Conservation (phyloP, 2,888 invertebrate genomes). For the Acleris holmiana region DNA sequence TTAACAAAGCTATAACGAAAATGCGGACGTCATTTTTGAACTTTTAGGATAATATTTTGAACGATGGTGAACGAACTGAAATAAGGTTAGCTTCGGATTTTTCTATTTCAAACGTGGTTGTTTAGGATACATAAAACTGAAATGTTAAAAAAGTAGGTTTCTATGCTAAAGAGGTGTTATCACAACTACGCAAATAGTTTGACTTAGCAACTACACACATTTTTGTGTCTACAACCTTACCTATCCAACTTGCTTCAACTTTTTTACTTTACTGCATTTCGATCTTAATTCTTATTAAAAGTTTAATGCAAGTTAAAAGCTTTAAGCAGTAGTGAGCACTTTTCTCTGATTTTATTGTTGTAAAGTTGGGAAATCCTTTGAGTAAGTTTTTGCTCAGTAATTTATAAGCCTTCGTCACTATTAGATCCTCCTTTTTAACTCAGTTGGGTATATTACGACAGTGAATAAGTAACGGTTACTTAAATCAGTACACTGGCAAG, state of each 20-base stretch:
- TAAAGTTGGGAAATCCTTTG: conserved; percentile 51
- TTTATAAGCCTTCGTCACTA: conserved; percentile 42
- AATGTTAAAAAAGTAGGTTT: no score
- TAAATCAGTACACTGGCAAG: no score
- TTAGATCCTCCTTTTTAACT: not conserved
- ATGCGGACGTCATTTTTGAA: conserved; percentile 3
- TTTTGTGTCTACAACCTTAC: not conserved
- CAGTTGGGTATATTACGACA: no score
- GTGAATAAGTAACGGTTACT: no score
- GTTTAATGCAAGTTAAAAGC: conserved; percentile 74
- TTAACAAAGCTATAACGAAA: conserved; percentile 13
- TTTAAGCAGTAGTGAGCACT: conserved; percentile 68
- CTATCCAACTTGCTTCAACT: conserved; percentile 49
- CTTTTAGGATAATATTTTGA: not conserved
- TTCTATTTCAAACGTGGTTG: no score
- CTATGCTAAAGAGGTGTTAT: no score
- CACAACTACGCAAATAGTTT: no score
- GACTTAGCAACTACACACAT: not conserved
- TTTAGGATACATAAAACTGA: no score
- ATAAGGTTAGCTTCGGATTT: not conserved
- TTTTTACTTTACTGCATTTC: conserved; percentile 61
- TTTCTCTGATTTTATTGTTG: conserved; percentile 60
- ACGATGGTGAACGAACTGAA: not conserved
- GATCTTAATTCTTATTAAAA: conserved; percentile 72
- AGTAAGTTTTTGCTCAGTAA: conserved; percentile 48